Evolutionary conservation across 2,888 invertebrate genomes (phyloP), one percentile per base, ranked within the genome.

Genomic region (Linyphia triangularis): DNA sequence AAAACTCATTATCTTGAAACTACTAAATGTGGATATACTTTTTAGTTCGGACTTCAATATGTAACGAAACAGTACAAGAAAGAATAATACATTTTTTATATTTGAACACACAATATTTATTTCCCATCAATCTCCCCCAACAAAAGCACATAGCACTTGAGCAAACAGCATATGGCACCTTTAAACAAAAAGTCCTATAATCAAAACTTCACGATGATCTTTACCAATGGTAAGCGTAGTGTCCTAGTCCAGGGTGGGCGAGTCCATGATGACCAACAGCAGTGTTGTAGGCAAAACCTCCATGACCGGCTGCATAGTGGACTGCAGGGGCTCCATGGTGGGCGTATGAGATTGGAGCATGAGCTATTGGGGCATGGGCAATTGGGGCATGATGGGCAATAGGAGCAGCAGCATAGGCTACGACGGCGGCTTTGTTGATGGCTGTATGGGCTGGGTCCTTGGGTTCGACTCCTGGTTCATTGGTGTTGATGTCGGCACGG

Each of bases 401-500:
- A 24, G 81, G 69, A 7, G 77, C 75, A 13, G 88, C 85, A 22
- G 51, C 77, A 13, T 33, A 28, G 13, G 73, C 65, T 3, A 63
- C 63, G 9, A 82, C 83, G 0, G 40, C 82, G 28, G 85, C 90
- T 51, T 90, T 91, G 88, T 91, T 91, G 90, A 91, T 90, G 83
- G 89, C 63, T 13, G 90, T 88, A 16, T 90, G 30, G 13, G 91
- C 91, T 16, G 91, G 90, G 75, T 90, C 90, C 37, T 90, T 89
- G 30, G 89, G 88, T 26, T 90, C 90, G n/a, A 90, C 90, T 69
- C 91, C 91, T 5, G 91, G 91, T 51, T 91, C 91, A 77, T 91
- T 91, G 81, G 90, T 90, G 40, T 89, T 89, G 75, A 91, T 88
- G 61, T 90, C 81, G 37, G 90, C 90, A 0, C 91, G 89, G 91